These are phyloP conservation scores for Piliocolobus tephrosceles DNA, from an alignment of 2,113 vertebrate genomes.

Conservation along the genomic window DNA sequence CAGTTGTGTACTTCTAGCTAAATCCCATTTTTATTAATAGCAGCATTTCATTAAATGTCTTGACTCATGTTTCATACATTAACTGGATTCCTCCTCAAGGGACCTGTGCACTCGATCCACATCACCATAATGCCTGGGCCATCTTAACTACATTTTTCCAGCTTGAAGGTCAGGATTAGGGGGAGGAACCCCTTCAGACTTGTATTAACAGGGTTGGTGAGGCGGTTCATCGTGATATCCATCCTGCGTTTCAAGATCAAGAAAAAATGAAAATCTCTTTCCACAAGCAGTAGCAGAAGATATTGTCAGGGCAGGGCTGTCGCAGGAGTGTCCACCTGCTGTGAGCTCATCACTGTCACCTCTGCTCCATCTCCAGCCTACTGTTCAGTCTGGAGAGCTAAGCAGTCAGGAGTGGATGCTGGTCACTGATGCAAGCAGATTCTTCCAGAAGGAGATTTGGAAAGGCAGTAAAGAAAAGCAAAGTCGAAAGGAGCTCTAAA, in stretches of 20 bases:
- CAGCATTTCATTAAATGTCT: conserved; percentile 37
- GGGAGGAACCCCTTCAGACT: neutral
- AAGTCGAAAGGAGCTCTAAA: rapidly evolving
- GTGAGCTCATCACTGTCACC: neutral
- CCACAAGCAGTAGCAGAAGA: neutral
- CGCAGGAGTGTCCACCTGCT: neutral
- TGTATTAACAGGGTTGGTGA: neutral
- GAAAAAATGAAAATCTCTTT: neutral
- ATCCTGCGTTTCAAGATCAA: neutral
- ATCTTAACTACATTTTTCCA: neutral
- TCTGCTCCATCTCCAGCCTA: no score
- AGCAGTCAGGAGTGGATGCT: neutral
- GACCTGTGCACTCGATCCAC: neutral
- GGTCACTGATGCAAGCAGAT: neutral
- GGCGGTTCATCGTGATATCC: neutral
- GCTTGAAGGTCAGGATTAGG: neutral
- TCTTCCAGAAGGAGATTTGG: neutral
- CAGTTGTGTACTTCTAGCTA: neutral
- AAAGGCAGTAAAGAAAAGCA: neutral
- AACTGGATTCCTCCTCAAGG: neutral
- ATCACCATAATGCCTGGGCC: neutral
- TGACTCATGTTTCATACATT: neutral
- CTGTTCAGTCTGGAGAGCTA: neutral
- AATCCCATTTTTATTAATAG: conserved; percentile 51
- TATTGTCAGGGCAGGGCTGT: neutral